Base-by-base conservation (phyloP, 1,140 invertebrate species). In the Scaptodrosophila lebanonensis region DNA sequence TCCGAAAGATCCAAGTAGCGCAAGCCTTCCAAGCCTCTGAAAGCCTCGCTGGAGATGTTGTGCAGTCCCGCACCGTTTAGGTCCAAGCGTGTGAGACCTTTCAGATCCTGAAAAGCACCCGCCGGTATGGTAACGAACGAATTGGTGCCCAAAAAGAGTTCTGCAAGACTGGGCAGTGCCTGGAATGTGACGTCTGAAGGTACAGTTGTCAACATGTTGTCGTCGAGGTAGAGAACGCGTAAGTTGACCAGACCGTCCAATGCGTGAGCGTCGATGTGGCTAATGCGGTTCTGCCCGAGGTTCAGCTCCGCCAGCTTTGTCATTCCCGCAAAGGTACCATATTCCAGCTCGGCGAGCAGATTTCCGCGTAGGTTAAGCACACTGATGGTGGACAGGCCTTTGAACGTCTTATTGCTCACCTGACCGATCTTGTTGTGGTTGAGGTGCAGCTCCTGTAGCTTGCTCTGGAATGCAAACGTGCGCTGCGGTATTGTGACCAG, bases 391-490 rank as follows among this genome's bases (percentile, higher is more conserved):
- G 90, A 90, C 6, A 98, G 87, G 1, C 95, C 94, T 48, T 91
- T 89, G 66, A 97, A 96, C 2, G 94, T 95, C 39, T 89, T 90
- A 84, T 95, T 94, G 11, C 90, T 91, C 3, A 97, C 87, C 1
- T 91, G 90, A 0, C 94, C 94, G 66, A 97, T 91, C 86, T 94
- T 95, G 73, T 97, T 97, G 76, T 95, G 91, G 83, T 94, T 93
- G 1, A 97, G 88, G 70, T 95, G 93, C 5, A 97, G 88, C 83
- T 95, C 93, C 61, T 92, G 91, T 6, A 97, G 89, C 79, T 94
- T 94, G 48, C 91, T 91, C 84, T 95, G 95, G 39, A 91, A 92
- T 33, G 91, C 88, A 76, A 96, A 97, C 72, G 92, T 95, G 43
- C 91, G 91, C 4, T 89, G 89, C 1, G 93, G 93, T 66, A 95